phyloP scores from a whole-genome alignment of 2,113 vertebrate species.

The Eptatretus burgeri region DNA sequence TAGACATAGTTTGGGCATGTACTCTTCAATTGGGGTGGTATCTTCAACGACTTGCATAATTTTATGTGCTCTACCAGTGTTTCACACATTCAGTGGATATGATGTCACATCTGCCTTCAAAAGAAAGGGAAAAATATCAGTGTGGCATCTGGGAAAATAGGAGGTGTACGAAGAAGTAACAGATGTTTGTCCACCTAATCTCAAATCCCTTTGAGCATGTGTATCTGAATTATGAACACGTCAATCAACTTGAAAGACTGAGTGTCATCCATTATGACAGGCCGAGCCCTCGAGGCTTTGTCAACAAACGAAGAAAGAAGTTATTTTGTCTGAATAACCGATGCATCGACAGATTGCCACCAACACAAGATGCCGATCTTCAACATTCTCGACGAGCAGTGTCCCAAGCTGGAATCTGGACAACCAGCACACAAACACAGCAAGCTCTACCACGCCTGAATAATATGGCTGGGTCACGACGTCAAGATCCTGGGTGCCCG shows the following conservation, averaged over 20 bases:
- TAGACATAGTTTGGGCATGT: too few relatives aligned
- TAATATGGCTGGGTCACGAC: background rate
- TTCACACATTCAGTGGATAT: background rate
- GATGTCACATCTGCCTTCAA: constrained; percentile 1
- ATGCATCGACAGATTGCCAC: background rate
- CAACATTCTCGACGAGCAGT: background rate
- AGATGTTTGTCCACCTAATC: background rate
- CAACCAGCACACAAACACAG: background rate
- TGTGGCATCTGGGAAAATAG: background rate
- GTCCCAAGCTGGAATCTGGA: background rate
- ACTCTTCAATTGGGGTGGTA: too few relatives aligned
- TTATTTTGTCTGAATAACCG: background rate
- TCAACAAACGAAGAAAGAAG: background rate
- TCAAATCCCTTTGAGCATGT: background rate
- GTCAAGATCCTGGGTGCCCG: too few relatives aligned
- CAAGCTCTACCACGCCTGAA: background rate
- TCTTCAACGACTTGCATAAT: too few relatives aligned
- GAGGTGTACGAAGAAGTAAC: background rate
- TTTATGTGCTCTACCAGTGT: background rate
- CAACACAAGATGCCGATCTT: background rate
- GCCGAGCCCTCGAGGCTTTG: background rate
- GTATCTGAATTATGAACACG: background rate
- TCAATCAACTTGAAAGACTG: background rate
- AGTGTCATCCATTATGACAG: background rate
- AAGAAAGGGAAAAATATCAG: background rate